A percentile compares a stretch with the other conserved stretches of the same genome.
Conservation (phyloP, 2,797 vertebrate species). For the Cossypha polioptera region DNA sequence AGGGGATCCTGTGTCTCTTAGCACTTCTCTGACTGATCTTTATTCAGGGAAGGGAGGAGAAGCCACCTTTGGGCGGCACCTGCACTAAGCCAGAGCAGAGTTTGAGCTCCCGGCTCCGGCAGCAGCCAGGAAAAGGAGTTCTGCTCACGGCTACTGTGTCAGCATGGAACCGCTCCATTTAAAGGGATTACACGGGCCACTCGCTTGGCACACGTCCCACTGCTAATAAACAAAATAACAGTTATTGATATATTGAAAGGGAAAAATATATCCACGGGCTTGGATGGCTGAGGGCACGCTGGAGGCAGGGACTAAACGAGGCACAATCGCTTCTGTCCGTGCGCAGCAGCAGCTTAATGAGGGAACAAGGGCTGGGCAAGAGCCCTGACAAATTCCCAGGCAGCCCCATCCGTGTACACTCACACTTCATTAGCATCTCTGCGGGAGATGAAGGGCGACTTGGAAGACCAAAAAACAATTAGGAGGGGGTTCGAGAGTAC, state of each 20-base stretch:
- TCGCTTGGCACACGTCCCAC: background rate
- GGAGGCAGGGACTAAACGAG: background rate
- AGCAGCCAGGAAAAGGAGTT: background rate
- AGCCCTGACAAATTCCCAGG: conserved; percentile 46
- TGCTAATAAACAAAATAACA: conserved; percentile 29
- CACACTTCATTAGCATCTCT: conserved; percentile 56
- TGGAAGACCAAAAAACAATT: conserved; percentile 20
- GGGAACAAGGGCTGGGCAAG: conserved; percentile 34
- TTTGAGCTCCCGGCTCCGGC: background rate
- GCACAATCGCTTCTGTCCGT: background rate
- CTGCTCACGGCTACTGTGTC: background rate
- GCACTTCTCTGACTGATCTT: background rate
- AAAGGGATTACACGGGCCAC: background rate
- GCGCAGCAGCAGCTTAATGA: conserved; percentile 46
- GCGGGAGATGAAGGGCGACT: background rate
- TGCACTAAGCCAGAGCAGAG: background rate
- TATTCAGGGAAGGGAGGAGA: background rate
- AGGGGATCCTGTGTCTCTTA: background rate
- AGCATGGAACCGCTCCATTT: background rate
- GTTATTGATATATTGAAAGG: conserved; percentile 14
- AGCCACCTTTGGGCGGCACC: background rate
- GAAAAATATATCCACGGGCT: background rate
- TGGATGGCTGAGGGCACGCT: background rate
- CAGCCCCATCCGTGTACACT: conserved; percentile 18
- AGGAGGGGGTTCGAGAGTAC: background rate